Conservation (phyloP, 2,113 vertebrate species). For the Pitta sordida region DNA sequence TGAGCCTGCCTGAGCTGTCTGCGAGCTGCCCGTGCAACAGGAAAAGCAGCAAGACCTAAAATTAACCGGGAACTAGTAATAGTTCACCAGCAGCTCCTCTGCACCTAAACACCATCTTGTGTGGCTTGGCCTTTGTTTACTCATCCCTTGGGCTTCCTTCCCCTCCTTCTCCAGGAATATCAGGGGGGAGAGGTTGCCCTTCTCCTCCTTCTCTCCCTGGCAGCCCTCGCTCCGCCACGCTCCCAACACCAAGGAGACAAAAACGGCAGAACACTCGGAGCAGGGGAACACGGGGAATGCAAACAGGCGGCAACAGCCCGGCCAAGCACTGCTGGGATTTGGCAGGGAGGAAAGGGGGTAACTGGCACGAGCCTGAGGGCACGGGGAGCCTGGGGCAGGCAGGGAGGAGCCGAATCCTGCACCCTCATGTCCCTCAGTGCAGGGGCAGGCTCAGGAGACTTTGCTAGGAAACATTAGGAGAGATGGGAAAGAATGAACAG, state of each 20-base stretch:
- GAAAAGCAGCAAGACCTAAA: neutral
- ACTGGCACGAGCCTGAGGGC: neutral
- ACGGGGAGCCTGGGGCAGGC: neutral
- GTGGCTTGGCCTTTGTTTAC: neutral
- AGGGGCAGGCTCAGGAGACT: neutral
- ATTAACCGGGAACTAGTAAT: neutral
- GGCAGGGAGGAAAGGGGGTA: neutral
- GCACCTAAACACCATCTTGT: neutral
- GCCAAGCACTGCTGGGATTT: neutral
- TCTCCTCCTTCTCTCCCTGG: neutral
- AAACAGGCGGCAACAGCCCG: neutral
- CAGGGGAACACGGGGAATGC: neutral
- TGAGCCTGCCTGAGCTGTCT: accelerated
- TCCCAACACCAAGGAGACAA: neutral
- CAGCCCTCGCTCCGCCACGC: neutral
- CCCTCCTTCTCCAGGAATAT: neutral
- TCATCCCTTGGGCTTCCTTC: neutral
- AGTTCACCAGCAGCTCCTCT: neutral
- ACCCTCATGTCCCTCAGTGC: neutral
- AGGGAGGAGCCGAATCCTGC: neutral
- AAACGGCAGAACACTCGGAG: neutral
- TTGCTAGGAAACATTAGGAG: neutral
- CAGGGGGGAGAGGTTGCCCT: neutral
- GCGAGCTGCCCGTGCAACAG: neutral
- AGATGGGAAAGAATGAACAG: neutral